Evolutionary conservation across 2,888 invertebrate genomes (phyloP).

Genomic region (Dryococelus australis): DNA sequence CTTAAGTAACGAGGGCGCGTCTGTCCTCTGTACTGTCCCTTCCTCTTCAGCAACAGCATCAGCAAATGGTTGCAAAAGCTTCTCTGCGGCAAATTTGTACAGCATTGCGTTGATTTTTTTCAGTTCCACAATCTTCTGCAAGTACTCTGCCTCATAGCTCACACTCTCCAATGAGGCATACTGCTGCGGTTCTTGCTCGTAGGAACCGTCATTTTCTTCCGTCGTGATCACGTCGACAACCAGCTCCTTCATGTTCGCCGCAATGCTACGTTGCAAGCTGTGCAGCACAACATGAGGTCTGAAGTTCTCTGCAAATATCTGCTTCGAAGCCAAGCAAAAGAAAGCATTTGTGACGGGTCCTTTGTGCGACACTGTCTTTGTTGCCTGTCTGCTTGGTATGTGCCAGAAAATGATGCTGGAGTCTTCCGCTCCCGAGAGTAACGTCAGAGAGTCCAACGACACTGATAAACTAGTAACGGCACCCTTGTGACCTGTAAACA

Average conservation of each 20-base stretch:
- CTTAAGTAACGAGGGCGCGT: not conserved
- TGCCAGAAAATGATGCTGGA: slow-evolving; percentile 82
- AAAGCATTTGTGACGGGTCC: slow-evolving; percentile 77
- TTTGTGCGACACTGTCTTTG: slow-evolving; percentile 74
- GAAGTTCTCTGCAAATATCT: slow-evolving; percentile 49
- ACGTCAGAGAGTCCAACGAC: slow-evolving; percentile 72
- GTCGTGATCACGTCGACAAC: slow-evolving; percentile 36
- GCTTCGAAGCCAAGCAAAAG: slow-evolving; percentile 66
- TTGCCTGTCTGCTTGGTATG: slow-evolving; percentile 75
- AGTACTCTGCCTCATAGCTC: slow-evolving; percentile 40
- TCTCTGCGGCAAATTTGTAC: slow-evolving; percentile 64
- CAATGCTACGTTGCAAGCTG: slow-evolving; percentile 70
- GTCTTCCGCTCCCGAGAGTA: slow-evolving; percentile 82
- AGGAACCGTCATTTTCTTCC: slow-evolving; percentile 52
- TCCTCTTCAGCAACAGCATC: not conserved
- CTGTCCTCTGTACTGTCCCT: not conserved
- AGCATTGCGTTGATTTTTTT: slow-evolving; percentile 67
- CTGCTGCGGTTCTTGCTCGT: slow-evolving; percentile 34
- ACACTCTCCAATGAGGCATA: not conserved
- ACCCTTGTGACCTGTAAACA: slow-evolving; percentile 74
- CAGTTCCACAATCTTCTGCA: slow-evolving; percentile 63
- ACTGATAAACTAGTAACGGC: slow-evolving; percentile 75
- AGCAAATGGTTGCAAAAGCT: slow-evolving; percentile 50
- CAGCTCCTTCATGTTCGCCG: slow-evolving; percentile 54
- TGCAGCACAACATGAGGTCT: slow-evolving; percentile 53